These are phyloP conservation scores for Drosophila maculinotata DNA, from an alignment of 2,888 invertebrate species.

Conservation along the genomic window DNA sequence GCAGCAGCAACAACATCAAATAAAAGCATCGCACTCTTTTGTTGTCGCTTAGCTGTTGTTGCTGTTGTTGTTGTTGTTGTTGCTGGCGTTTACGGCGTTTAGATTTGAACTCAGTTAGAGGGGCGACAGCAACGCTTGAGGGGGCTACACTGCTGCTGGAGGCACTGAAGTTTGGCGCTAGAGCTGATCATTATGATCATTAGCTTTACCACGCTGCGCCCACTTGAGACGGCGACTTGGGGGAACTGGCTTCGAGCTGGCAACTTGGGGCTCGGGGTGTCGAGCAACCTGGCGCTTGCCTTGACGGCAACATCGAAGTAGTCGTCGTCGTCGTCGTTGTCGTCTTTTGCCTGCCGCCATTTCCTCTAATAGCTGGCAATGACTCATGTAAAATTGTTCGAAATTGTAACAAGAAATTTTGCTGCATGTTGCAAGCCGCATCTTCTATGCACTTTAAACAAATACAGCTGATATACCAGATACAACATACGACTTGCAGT, in stretches of 20 bases:
- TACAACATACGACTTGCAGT: no score
- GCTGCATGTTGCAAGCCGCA: not conserved
- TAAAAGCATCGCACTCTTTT: conserved; percentile 53
- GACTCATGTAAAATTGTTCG: conserved; percentile 69
- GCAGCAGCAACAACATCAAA: conserved; percentile 36
- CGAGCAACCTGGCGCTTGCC: conserved; percentile 45
- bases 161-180: conserved; percentile 66
- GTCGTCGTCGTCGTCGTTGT: conserved; percentile 1
- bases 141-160: conserved; percentile 18
- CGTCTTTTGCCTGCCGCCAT: conserved; percentile 31
- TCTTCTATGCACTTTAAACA: conserved; percentile 30
- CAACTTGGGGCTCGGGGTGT: conserved; percentile 16
- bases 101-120: conserved; percentile 63
- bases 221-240: conserved; percentile 41
- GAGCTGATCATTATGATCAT: conserved; percentile 72
- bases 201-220: conserved; percentile 64
- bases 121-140: conserved; percentile 23
- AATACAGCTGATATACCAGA: no score
- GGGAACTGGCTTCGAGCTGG: not conserved
- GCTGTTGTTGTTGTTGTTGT: conserved; percentile 35
- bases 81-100: conserved; percentile 65
- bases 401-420: conserved; percentile 45
- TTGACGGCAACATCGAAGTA: conserved; percentile 35
- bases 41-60: conserved; percentile 30
- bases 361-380: conserved; percentile 61